phyloP scores from a whole-genome alignment of 64 coral and sea anemone genomes.

The Dendronephthya gigantea region DNA sequence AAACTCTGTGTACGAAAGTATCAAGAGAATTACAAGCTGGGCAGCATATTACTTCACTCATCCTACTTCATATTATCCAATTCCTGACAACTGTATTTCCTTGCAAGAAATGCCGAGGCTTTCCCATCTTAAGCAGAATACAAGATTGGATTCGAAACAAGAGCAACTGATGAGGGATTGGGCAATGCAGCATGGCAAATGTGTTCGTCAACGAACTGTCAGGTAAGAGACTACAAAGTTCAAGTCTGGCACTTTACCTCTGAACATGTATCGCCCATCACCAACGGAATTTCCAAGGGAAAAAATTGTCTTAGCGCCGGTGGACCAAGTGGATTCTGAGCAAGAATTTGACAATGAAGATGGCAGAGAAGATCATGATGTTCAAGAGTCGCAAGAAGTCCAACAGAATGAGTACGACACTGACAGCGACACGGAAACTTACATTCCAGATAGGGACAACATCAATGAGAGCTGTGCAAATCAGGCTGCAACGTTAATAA shows the following conservation, averaged over 20 bases:
- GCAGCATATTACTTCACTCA: constrained; percentile 36
- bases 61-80: constrained; percentile 28
- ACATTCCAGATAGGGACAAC: too few relatives aligned
- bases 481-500: too few relatives aligned
- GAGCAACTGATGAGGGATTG: constrained; percentile 4
- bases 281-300: not conserved
- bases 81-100: constrained; percentile 25
- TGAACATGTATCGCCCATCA: constrained; percentile 35
- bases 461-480: too few relatives aligned
- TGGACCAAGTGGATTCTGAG: too few relatives aligned
- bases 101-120: constrained; percentile 14
- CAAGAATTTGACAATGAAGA: too few relatives aligned
- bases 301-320: too few relatives aligned
- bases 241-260: constrained; percentile 28
- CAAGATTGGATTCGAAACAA: constrained; percentile 11
- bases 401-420: too few relatives aligned
- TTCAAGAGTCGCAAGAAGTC: too few relatives aligned
- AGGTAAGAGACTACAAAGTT: constrained; percentile 41
- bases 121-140: constrained; percentile 30
- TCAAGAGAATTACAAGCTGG: constrained; percentile 32
- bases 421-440: too few relatives aligned
- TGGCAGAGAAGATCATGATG: too few relatives aligned
- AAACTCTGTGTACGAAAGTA: not conserved
- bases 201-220: constrained; percentile 35
- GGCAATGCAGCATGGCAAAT: constrained; percentile 28